Evolutionary conservation across 2,113 vertebrate genomes (phyloP), one percentile per base, ranked within the genome.

Genomic region (Callipepla californica): DNA sequence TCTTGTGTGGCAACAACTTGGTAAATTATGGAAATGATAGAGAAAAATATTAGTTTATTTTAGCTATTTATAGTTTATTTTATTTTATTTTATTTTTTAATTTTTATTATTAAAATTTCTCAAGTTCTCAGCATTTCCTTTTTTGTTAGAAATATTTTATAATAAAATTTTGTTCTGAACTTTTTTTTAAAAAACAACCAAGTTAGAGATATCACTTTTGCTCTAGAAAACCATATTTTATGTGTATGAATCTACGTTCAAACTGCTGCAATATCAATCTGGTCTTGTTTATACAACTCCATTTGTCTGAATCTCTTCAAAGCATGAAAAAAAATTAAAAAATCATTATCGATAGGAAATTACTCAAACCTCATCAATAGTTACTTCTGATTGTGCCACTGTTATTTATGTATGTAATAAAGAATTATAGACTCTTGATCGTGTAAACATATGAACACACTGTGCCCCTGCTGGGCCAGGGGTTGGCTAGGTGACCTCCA

Each of bases 241-340:
- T 2, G 7, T 5, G 0, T 5, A 36, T 18, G 28, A 53, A 58
- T 1, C 3, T 13, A 5, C 7, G 9, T 2, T 4, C 8, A 51
- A 48, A 44, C 15, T 65, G 11, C 11, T 13, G 20, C 14, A 11
- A 7, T 2, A 2, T 44, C 34, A 38, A 38, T 14, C 8, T 34
- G 13, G 6, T 45, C 57, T 48, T 65, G 16, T 28, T 45, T 32
- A 65, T 34, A 63, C 85, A 78, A 67, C 18, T 20, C 2, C 4
- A 18, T 21, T 42, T 1, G 0, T 25, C n/a, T 59, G 14, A 34
- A 19, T 25, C 19, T 36, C 44, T 48, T 69, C 15, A 28, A 53
- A 3, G 28, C 3, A 8, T 6, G 9, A 20, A 65, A 82, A 87
- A 36, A 62, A 38, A 32, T 15, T 4, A 32, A 18, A 1, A 84